phyloP scores from a whole-genome alignment of 2,888 invertebrate genomes.

The Melanotus villosus region DNA sequence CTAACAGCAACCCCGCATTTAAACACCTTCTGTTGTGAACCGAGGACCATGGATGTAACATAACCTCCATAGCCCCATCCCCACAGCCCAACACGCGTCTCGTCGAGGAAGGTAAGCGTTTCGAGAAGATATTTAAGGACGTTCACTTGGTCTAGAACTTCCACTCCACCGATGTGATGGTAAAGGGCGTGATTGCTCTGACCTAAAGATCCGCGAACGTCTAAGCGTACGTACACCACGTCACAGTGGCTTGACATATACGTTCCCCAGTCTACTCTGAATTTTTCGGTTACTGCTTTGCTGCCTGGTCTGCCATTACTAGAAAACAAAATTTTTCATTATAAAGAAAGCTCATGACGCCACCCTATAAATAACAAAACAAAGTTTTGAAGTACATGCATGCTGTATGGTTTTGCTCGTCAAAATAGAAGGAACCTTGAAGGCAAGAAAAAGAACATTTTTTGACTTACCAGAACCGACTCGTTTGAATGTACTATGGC shows the following conservation, averaged over 20 bases:
- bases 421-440: too few relatives aligned
- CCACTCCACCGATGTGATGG: slow-evolving; percentile 88
- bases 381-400: too few relatives aligned
- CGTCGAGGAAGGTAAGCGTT: slow-evolving; percentile 87
- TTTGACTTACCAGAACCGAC: too few relatives aligned
- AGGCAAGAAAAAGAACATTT: too few relatives aligned
- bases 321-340: background rate
- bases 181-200: slow-evolving; percentile 88
- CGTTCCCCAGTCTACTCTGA: slow-evolving; percentile 91
- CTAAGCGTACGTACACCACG: slow-evolving; percentile 91
- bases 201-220: slow-evolving; percentile 87
- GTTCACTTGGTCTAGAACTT: slow-evolving; percentile 79
- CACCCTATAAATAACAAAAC: too few relatives aligned
- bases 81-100: slow-evolving; percentile 92
- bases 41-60: slow-evolving; percentile 92
- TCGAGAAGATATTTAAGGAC: slow-evolving; percentile 88
- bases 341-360: too few relatives aligned
- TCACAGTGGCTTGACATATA: slow-evolving; percentile 93
- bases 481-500: too few relatives aligned
- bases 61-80: slow-evolving; percentile 98
- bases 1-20: slow-evolving; percentile 96
- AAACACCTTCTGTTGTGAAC: slow-evolving; percentile 86
- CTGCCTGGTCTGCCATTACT: slow-evolving; percentile 95
- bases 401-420: too few relatives aligned
- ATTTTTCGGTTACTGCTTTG: slow-evolving; percentile 90